phyloP scores from a whole-genome alignment of 2,113 vertebrate species.

The Cyprinodon tularosa region DNA sequence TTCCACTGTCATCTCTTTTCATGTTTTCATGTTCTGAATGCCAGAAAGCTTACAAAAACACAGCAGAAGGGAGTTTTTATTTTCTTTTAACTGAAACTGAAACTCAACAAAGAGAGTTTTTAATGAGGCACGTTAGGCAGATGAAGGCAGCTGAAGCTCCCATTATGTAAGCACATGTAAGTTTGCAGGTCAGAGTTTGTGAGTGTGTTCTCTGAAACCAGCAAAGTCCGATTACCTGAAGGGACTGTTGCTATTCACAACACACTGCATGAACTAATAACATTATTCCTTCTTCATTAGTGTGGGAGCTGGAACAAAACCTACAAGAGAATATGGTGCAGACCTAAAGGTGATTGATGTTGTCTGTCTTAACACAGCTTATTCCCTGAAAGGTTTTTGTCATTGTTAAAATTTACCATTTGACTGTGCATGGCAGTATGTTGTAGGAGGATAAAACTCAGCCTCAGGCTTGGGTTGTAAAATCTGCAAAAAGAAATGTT shows the following conservation, averaged over 20 bases:
- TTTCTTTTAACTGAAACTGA: constrained; percentile 36
- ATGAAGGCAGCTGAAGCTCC: constrained; percentile 21
- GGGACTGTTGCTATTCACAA: constrained; percentile 37
- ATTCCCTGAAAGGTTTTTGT: constrained; percentile 24
- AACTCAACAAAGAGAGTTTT: constrained; percentile 32
- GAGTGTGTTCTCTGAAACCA: constrained; percentile 36
- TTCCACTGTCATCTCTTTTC: constrained; percentile 55
- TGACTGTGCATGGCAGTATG: constrained; percentile 12
- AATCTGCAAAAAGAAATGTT: constrained; percentile 49
- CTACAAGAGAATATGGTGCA: constrained; percentile 7
- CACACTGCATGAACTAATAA: constrained; percentile 24
- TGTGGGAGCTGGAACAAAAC: constrained; percentile 24
- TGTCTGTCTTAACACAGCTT: constrained; percentile 20
- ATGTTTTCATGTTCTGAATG: constrained; percentile 55
- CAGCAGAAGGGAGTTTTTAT: constrained; percentile 32
- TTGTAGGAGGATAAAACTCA: constrained; percentile 45
- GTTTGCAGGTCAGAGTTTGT: constrained; percentile 40
- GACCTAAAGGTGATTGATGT: constrained; percentile 29
- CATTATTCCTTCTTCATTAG: constrained; percentile 51
- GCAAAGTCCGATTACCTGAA: constrained; percentile 53
- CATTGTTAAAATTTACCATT: constrained; percentile 15
- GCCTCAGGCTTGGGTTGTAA: constrained; percentile 43
- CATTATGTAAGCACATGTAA: constrained; percentile 7
- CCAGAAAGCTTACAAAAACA: constrained; percentile 41
- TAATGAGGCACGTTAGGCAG: constrained; percentile 59